Evolutionary conservation across 2,888 invertebrate genomes (phyloP).

Genomic region (Leucophenga montana): DNA sequence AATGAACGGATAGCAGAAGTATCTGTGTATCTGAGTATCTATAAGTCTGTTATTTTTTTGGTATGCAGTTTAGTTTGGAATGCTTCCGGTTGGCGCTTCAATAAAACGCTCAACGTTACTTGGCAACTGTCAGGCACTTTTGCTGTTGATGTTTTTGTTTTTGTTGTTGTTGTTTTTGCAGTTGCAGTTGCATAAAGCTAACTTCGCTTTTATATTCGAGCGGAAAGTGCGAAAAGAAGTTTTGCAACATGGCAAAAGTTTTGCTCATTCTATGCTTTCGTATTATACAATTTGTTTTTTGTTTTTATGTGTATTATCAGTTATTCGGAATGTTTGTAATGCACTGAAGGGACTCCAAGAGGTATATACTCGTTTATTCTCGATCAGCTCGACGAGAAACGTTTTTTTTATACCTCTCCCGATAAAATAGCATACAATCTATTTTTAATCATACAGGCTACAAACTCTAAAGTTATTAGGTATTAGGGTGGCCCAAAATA

Average conservation of each 20-base stretch:
- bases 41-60: conserved; percentile 25
- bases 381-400: too few species aligned
- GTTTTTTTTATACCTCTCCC: too few species aligned
- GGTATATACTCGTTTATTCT: too few species aligned
- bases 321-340: too few species aligned
- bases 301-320: too few species aligned
- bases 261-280: neutral
- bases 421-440: too few species aligned
- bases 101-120: conserved; percentile 5
- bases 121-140: neutral
- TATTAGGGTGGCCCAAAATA: too few species aligned
- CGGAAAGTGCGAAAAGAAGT: too few species aligned
- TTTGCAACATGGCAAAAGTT: neutral
- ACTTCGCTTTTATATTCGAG: neutral
- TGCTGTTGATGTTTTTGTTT: neutral
- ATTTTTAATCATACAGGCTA: too few species aligned
- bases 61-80: conserved; percentile 1
- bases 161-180: neutral
- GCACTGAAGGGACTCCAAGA: too few species aligned
- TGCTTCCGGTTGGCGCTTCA: conserved; percentile 15
- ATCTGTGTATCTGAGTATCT: conserved; percentile 3
- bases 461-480: too few species aligned
- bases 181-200: neutral
- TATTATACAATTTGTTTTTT: too few species aligned
- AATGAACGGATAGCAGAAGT: neutral